phyloP scores from a whole-genome alignment of 2,797 vertebrate genomes.

The Lepus townsendii region DNA sequence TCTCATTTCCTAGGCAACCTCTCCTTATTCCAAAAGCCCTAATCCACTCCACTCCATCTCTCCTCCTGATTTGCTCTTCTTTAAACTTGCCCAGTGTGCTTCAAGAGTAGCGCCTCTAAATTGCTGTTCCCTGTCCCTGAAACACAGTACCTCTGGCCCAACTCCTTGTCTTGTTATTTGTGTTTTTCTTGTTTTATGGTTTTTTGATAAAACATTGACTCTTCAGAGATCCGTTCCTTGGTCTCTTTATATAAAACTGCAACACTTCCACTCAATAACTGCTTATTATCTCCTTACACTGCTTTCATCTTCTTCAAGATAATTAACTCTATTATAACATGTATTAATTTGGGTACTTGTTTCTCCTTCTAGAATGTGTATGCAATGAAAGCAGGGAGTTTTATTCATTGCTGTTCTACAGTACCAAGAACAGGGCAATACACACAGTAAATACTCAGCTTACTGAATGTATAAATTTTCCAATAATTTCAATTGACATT shows the following conservation, averaged over 20 bases:
- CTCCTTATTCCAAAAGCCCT: not conserved
- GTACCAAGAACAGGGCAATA: not conserved
- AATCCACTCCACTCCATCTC: fast-evolving
- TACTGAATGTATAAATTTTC: not conserved
- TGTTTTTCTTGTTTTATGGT: too few species aligned
- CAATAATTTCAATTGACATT: not conserved
- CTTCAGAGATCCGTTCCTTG: not conserved
- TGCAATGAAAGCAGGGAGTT: not conserved
- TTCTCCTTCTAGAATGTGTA: not conserved
- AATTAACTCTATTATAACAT: not conserved
- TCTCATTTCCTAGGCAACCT: not conserved
- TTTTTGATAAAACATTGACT: not conserved
- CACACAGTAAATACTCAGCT: not conserved
- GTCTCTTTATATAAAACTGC: not conserved
- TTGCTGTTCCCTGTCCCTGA: not conserved
- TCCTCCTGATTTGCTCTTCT: not conserved
- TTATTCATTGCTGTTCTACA: not conserved
- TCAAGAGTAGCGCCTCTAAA: not conserved
- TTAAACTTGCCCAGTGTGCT: not conserved
- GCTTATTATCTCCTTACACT: not conserved
- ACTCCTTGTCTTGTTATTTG: not conserved
- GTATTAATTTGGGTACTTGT: not conserved
- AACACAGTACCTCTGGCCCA: not conserved
- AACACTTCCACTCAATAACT: not conserved
- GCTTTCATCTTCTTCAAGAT: not conserved